A percentile compares a stretch with the other conserved stretches of the same genome.
These are phyloP conservation scores for Dryas iulia DNA, from an alignment of 1,140 invertebrate species.

Conservation along the genomic window DNA sequence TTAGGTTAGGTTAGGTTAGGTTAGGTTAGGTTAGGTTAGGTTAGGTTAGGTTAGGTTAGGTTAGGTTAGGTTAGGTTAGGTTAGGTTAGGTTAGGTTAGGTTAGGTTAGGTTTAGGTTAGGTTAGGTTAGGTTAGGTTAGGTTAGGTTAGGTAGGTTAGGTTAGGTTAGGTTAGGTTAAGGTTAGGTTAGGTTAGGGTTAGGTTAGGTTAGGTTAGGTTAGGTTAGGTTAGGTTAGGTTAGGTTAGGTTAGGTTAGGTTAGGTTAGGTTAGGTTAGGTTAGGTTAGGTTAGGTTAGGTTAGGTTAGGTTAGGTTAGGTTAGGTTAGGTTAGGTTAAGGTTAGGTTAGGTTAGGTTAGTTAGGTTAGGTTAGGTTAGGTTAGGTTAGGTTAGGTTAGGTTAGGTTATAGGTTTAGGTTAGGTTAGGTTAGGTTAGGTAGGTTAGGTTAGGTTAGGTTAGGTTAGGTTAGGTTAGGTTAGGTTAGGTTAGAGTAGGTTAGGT, in stretches of 20 bases:
- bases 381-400: background rate
- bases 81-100: constrained; percentile 1
- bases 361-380: constrained; percentile 1
- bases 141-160: background rate
- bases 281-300: constrained; percentile 1
- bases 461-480: background rate
- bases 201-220: background rate
- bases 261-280: constrained; percentile 1
- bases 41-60: constrained; percentile 1
- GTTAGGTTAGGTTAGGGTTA: background rate
- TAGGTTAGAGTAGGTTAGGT: too few species aligned
- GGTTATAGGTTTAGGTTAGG: background rate
- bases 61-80: constrained; percentile 1
- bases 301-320: constrained; percentile 1
- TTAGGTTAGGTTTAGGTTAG: background rate
- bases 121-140: constrained; percentile 1
- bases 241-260: constrained; percentile 1
- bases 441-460: constrained; percentile 1
- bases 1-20: constrained; percentile 1
- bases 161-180: background rate
- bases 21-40: constrained; percentile 1
- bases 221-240: constrained; percentile 1
- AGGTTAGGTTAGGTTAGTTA: constrained; percentile 1
- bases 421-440: background rate
- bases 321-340: constrained; percentile 1